phyloP scores from a whole-genome alignment of 2,113 vertebrate genomes.

The Sinocyclocheilus anshuiensis region DNA sequence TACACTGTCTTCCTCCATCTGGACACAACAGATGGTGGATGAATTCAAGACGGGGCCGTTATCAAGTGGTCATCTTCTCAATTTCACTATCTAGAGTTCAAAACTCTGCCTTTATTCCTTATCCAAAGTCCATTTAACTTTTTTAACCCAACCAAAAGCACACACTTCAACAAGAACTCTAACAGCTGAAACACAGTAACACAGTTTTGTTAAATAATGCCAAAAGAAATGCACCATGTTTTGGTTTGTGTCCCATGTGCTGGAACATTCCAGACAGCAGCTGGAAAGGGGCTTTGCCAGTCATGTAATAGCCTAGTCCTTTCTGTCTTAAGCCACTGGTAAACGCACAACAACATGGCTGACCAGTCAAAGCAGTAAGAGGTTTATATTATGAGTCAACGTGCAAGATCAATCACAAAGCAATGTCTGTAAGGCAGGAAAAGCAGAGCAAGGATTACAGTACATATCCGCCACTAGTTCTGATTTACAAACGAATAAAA shows the following conservation, averaged over 20 bases:
- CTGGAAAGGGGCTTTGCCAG: background rate
- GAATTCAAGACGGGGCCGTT: conserved; percentile 28
- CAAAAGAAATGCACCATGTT: background rate
- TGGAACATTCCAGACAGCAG: background rate
- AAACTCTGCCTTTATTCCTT: background rate
- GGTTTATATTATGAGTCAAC: conserved; percentile 1
- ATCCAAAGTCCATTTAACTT: conserved; percentile 2
- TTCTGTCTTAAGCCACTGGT: conserved; percentile 25
- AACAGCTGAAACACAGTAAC: background rate
- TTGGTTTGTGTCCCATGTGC: background rate
- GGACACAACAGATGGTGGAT: conserved; percentile 46
- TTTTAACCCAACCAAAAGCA: background rate
- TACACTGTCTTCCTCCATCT: conserved; percentile 33
- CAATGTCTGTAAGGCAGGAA: background rate
- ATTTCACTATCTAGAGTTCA: conserved; percentile 5
- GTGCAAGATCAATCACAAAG: background rate
- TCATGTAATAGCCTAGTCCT: background rate
- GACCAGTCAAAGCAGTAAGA: conserved; percentile 36
- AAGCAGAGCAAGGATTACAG: conserved; percentile 38
- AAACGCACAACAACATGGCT: conserved; percentile 8
- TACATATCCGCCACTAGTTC: background rate
- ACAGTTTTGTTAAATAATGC: background rate
- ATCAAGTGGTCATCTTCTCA: conserved; percentile 34
- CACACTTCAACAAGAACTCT: background rate
- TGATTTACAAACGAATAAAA: conserved; percentile 34